Base-by-base conservation (phyloP, 2,797 vertebrate genomes). In the Neosilurus mollespiculum region DNA sequence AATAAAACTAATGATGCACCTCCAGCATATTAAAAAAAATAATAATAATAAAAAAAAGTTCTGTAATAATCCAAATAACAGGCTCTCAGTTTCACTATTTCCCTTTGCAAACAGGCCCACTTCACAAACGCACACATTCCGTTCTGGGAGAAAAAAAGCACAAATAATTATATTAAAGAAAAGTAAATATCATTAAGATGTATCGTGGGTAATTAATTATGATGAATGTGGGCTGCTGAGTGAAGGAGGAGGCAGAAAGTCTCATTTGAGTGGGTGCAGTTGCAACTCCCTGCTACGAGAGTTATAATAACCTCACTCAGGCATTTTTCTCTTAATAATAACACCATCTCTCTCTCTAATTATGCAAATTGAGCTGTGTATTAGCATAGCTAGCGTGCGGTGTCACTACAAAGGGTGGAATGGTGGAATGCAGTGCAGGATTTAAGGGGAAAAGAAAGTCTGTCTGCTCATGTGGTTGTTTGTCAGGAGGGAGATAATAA, bases 171-270 rank as follows among this genome's bases (percentile, higher is more conserved):
- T 88, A 93, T 91, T 87, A 88, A 85, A 87, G 91, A 93, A 90
- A 89, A 90, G 93, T 92, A 93, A 93, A 95, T 93, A 94, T 94
- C 92, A 94, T 95, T 93, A 93, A 91, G 91, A 92, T 90, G 91
- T 91, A 92, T 92, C 88, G 89, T 81, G 89, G 90, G 90, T 94
- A 94, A 95, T 95, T 95, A 94, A 94, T 92, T 94, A 92, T 90
- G 90, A 89, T 90, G 85, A 91, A 91, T 86, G 90, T 88, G 83
- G 34, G 88, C 89, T 90, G 88, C 83, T 88, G 89, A 80, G 88
- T 88, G 89, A 89, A 85, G 87, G 86, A 89, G 86, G 88, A 83
- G 84, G 84, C 86, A 87, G 86, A 90, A 91, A 91, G 90, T 90
- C 90, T 82, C 87, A 82, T 85, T 86, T 81, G 81, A 49, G 88